phyloP scores from a whole-genome alignment of 2,888 invertebrate genomes.

The Patella depressa region DNA sequence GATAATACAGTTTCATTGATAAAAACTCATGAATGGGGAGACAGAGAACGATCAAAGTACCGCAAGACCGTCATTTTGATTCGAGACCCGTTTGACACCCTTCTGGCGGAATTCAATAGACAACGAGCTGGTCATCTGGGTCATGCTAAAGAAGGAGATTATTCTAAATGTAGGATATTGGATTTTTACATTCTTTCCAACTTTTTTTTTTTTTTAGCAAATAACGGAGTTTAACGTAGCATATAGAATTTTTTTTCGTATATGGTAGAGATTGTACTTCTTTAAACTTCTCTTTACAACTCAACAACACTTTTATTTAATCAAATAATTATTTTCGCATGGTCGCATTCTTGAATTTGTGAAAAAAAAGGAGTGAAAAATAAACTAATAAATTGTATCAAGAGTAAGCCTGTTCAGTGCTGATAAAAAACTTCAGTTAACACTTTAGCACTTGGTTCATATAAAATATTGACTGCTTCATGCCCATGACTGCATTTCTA shows the following conservation, averaged over 20 bases:
- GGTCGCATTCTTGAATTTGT: no score
- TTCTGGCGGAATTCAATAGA: conserved; percentile 46
- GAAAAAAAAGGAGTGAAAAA: no score
- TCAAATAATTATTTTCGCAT: no score
- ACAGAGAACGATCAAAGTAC: conserved; percentile 29
- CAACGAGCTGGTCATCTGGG: conserved; percentile 40
- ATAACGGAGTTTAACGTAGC: no score
- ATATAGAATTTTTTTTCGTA: no score
- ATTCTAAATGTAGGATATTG: conserved; percentile 30
- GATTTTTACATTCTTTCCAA: not conserved
- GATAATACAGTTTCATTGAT: conserved; percentile 38
- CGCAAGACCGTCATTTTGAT: conserved; percentile 41
- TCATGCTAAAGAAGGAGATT: conserved; percentile 31
- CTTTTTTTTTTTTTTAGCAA: no score
- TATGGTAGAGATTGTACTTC: not conserved
- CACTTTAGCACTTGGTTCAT: no score
- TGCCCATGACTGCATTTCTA: no score
- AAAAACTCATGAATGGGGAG: conserved; percentile 41
- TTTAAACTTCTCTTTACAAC: conserved; percentile 1
- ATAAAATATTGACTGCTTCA: no score
- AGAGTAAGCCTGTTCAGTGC: no score
- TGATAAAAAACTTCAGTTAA: no score
- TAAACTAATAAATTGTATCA: no score
- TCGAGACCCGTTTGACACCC: conserved; percentile 42
- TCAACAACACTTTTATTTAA: not conserved